Conservation (phyloP, 2,113 vertebrate species). For the Heterotis niloticus region DNA sequence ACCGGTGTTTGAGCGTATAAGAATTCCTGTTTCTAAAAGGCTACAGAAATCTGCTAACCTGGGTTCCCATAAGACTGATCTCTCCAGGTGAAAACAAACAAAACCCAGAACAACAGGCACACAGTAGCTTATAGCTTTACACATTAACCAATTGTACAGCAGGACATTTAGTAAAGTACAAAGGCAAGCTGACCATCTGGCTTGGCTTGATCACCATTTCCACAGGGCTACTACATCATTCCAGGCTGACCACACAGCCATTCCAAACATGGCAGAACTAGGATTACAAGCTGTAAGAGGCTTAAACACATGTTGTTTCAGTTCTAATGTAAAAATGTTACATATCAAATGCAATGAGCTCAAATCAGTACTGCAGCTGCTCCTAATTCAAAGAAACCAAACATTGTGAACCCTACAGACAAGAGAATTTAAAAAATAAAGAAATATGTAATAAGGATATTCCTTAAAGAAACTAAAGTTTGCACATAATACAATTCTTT, state of each 20-base stretch:
- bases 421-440: slow-evolving; percentile 28
- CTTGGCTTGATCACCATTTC: neutral
- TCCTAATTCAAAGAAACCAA: neutral
- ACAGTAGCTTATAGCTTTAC: no score
- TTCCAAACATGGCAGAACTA: slow-evolving; percentile 22
- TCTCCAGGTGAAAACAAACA: no score
- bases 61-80: no score
- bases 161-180: no score
- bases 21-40: no score
- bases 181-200: no score
- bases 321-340: slow-evolving; percentile 18
- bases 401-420: neutral
- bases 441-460: slow-evolving; percentile 27
- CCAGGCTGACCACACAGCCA: slow-evolving; percentile 13
- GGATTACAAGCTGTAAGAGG: slow-evolving; percentile 10
- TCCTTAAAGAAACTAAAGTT: no score
- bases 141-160: no score
- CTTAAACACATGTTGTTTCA: slow-evolving; percentile 23
- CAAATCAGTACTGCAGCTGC: neutral
- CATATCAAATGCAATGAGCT: neutral
- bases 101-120: no score
- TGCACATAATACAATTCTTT: no score
- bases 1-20: no score
- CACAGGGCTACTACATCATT: neutral
- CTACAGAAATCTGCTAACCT: no score